phyloP scores from a whole-genome alignment of 1,140 invertebrate species.

The Drosophila subobscura region DNA sequence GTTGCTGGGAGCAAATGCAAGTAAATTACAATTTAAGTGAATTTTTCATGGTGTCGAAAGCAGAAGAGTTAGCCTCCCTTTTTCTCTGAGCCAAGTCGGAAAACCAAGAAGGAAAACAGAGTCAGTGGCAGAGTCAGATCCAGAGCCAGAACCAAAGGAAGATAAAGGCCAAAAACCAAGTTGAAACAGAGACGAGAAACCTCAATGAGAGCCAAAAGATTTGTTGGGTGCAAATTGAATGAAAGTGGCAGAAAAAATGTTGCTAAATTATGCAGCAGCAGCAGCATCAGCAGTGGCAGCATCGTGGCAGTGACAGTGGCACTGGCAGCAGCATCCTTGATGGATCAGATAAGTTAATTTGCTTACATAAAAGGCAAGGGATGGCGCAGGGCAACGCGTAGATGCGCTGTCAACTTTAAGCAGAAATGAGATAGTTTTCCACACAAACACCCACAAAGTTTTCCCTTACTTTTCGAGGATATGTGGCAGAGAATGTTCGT shows the following conservation, averaged over 20 bases:
- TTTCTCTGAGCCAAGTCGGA: constrained; percentile 17
- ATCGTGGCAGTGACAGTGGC: background rate
- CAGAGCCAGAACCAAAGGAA: constrained; percentile 4
- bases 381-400: constrained; percentile 1
- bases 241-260: constrained; percentile 82
- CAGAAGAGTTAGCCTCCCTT: constrained; percentile 43
- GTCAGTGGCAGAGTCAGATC: constrained; percentile 4
- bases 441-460: constrained; percentile 9
- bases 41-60: constrained; percentile 58
- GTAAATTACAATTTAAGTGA: constrained; percentile 74
- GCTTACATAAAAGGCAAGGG: constrained; percentile 62
- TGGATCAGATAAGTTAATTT: constrained; percentile 79
- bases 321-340: constrained; percentile 42
- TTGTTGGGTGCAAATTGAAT: constrained; percentile 80
- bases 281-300: constrained; percentile 2
- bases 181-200: constrained; percentile 22
- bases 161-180: constrained; percentile 19
- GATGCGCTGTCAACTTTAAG: background rate
- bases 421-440: constrained; percentile 1
- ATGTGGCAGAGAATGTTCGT: constrained; percentile 3
- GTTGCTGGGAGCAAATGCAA: constrained; percentile 58
- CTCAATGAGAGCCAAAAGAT: constrained; percentile 51
- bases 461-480: constrained; percentile 15
- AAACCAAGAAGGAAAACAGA: constrained; percentile 1
- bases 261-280: constrained; percentile 77